A percentile compares a stretch with the other conserved stretches of the same genome.
Conservation (phyloP, 2,113 vertebrate species). For the Rhineura floridana region DNA sequence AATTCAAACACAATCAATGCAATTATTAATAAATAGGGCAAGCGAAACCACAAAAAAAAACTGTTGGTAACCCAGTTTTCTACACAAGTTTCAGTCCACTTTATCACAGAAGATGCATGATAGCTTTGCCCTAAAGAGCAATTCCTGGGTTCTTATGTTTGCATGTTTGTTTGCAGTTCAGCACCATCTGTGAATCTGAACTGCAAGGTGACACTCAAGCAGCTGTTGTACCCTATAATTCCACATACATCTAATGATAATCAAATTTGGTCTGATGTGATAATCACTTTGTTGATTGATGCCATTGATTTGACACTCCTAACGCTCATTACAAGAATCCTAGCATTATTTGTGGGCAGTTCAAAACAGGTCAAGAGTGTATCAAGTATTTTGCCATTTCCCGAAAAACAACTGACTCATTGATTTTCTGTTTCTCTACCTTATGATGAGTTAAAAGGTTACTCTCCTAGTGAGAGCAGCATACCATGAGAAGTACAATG, state of each 20-base stretch:
- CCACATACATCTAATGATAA: background rate
- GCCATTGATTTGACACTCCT: background rate
- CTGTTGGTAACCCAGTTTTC: background rate
- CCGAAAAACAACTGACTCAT: conserved; percentile 6
- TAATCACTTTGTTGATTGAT: conserved; percentile 38
- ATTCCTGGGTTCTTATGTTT: background rate
- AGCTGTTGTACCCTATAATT: conserved; percentile 31
- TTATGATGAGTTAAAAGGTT: conserved; percentile 10
- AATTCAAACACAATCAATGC: no score
- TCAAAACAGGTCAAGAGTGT: background rate
- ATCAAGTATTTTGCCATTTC: background rate
- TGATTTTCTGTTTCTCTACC: background rate
- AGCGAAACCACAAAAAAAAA: no score
- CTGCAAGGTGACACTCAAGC: conserved; percentile 27
- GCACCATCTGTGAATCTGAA: background rate
- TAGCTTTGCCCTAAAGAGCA: accelerated
- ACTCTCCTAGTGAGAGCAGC: conserved; percentile 1
- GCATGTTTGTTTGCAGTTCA: background rate
- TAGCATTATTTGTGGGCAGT: background rate
- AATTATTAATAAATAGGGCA: no score
- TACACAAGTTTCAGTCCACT: background rate
- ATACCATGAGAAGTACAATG: background rate
- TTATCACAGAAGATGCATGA: background rate
- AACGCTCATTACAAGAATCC: background rate
- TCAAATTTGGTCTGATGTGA: conserved; percentile 6